Percentiles rank a stretch among this genome's conserved stretches.
Evolutionary conservation across 2,888 invertebrate genomes (phyloP).

Genomic region (Sesia apiformis): DNA sequence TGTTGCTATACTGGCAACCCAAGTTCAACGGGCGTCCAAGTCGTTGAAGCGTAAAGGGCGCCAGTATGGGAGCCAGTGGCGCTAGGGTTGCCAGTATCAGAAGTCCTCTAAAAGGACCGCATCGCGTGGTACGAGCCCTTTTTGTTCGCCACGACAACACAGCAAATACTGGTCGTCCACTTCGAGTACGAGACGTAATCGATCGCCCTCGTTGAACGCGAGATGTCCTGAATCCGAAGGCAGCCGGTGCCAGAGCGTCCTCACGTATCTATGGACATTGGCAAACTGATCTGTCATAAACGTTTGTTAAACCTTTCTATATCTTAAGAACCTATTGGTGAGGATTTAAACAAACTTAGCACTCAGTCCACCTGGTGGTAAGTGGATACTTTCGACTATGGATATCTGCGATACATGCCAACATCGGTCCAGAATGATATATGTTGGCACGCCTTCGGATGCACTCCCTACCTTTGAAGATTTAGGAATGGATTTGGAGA

Average conservation of each 20-base stretch:
- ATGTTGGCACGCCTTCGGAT: no score
- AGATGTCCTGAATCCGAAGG: slow-evolving; percentile 86
- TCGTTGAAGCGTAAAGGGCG: slow-evolving; percentile 43
- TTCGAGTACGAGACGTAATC: slow-evolving; percentile 81
- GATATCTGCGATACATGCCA: no score
- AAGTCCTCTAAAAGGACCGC: slow-evolving; percentile 76
- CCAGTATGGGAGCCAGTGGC: slow-evolving; percentile 61
- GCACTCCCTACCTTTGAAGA: no score
- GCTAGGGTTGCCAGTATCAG: slow-evolving; percentile 65
- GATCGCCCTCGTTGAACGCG: slow-evolving; percentile 85
- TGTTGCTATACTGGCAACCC: no score
- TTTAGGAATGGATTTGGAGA: no score
- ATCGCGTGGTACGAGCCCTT: slow-evolving; percentile 83
- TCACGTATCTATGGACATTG: slow-evolving; percentile 71
- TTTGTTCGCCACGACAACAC: slow-evolving; percentile 83
- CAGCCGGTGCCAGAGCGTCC: slow-evolving; percentile 82
- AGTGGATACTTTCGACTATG: no score
- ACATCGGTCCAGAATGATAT: no score
- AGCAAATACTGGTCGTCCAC: slow-evolving; percentile 85
- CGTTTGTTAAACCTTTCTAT: no score
- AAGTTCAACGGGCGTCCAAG: slow-evolving; percentile 3
- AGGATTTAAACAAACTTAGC: no score
- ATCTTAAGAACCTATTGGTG: no score
- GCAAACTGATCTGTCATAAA: no score
- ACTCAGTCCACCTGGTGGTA: no score